Evolutionary conservation across 2,888 invertebrate genomes (phyloP), one percentile per base, ranked within the genome.

Genomic region (Chalcis sispes): DNA sequence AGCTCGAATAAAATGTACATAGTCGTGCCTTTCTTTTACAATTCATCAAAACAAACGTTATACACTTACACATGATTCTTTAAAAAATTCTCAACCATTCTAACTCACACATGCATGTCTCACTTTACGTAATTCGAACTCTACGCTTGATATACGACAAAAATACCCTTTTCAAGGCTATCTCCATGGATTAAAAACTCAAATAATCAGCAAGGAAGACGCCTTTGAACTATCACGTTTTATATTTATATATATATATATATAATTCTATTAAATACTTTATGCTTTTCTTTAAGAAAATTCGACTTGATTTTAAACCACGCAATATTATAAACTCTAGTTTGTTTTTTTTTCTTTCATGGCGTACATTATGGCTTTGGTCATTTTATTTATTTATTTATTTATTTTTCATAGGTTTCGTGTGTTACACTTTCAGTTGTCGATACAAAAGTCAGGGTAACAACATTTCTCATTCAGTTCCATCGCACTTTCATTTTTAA

Each of bases 51-150:
- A 58, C 20, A 46, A 48, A 42, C 29, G 50, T n/a, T 64, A 72
- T 7, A 42, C 61, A 59, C 23, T 10, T 27, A 32, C 61, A 40
- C 58, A 32, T 27, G 29, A 54, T 32, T 67, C 32, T 48, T n/a
- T 56, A 74, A 67, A 73, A 74, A 74, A 74, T 66, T 50, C 59
- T 20, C 70, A 70, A 10, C 13, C 65, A 48, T 20, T 48, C 52
- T 13, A 50, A 59, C 65, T 25, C n/a, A 20, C 20, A 7, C 59
- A 32, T 5, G 29, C 23, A 40, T 15, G 36, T n/a, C 5, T n/a
- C 36, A 36, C 69, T 42, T 8, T 20, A 20, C 40, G 8, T 29
- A 18, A 71, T 29, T 29, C 42, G 29, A 32, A 27, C 23, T 54
- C 54, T 67, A 73, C 36, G 36, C 48, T 59, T 61, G 42, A 59